phyloP scores from a whole-genome alignment of 2,797 vertebrate species.

The Calcarius lapponicus region DNA sequence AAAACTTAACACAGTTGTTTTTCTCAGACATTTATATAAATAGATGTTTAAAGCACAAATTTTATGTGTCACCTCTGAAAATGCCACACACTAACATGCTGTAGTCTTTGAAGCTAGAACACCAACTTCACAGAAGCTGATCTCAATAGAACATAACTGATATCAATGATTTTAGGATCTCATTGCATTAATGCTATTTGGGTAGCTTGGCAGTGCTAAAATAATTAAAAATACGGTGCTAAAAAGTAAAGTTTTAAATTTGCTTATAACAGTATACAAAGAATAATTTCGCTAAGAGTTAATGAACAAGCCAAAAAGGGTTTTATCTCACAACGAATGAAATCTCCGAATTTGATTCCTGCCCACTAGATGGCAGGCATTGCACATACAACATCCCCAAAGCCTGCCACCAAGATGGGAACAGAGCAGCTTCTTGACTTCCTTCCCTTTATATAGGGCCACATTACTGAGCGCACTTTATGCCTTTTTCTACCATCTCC shows the following conservation, averaged over 20 bases:
- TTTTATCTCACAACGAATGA: background rate
- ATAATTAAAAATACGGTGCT: background rate
- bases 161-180: background rate
- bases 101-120: background rate
- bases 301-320: background rate
- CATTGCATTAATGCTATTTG: background rate
- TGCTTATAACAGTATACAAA: background rate
- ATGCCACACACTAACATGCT: background rate
- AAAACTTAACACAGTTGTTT: background rate
- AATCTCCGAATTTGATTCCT: background rate
- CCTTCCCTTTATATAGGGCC: background rate
- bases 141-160: background rate
- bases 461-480: rapidly evolving
- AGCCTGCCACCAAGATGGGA: rapidly evolving
- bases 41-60: background rate
- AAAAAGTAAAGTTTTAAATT: background rate
- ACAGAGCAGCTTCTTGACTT: background rate
- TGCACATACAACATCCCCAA: rapidly evolving
- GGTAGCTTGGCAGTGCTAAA: background rate
- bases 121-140: background rate
- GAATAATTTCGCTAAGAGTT: background rate
- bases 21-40: background rate
- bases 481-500: background rate
- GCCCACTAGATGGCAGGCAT: constrained; percentile 36
- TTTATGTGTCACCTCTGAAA: background rate